A percentile compares a stretch with the other conserved stretches of the same genome.
phyloP scores from a whole-genome alignment of 1,140 invertebrate genomes.

The Aphelenchoides besseyi region DNA sequence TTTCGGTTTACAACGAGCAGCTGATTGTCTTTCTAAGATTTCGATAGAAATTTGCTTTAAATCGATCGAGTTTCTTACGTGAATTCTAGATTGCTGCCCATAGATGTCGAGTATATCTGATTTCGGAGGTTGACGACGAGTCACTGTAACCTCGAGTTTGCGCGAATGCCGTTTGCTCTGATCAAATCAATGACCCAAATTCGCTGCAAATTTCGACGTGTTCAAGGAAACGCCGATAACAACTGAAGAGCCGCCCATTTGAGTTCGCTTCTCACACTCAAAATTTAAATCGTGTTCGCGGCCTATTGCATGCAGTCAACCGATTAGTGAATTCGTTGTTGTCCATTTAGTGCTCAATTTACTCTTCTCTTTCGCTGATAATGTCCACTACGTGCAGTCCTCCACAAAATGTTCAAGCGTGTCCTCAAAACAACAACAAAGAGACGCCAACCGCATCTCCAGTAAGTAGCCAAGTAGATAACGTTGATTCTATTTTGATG shows the following conservation, averaged over 20 bases:
- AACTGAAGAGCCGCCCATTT: background rate
- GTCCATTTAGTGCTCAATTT: background rate
- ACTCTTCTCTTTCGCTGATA: background rate
- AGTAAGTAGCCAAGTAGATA: too few relatives aligned
- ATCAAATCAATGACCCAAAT: constrained; percentile 1
- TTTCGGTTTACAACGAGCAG: too few relatives aligned
- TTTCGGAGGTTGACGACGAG: background rate
- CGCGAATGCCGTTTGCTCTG: too few relatives aligned
- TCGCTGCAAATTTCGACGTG: background rate
- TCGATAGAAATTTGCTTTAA: too few relatives aligned
- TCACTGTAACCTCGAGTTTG: background rate
- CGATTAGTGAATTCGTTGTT: background rate
- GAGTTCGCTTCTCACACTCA: too few relatives aligned
- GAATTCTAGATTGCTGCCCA: too few relatives aligned
- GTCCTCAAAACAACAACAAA: background rate
- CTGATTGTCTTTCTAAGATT: too few relatives aligned
- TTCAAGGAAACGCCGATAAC: too few relatives aligned
- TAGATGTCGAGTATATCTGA: too few relatives aligned
- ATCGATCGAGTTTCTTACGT: too few relatives aligned
- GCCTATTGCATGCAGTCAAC: background rate
- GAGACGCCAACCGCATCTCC: background rate
- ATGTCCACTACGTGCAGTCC: background rate
- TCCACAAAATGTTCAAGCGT: background rate
- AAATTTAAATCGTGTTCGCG: constrained; percentile 4
- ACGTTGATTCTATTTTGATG: too few relatives aligned